Evolutionary conservation across 2,888 invertebrate genomes (phyloP), one percentile per base, ranked within the genome.

Genomic region (Drosophila trichaetosa): DNA sequence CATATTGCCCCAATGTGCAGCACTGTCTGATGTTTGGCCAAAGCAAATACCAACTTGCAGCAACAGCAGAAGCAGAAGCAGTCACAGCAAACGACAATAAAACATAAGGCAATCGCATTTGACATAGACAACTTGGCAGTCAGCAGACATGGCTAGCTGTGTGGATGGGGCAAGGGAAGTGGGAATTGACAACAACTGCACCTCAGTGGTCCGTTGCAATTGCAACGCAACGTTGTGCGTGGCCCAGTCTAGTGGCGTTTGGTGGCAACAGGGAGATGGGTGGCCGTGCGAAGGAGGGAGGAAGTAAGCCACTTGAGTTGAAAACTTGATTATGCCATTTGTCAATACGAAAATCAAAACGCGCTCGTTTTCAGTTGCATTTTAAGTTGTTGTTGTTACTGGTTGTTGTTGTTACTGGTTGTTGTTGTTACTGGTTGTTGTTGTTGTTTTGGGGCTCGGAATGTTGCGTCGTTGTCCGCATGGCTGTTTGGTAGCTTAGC

Each of bases 91-190:
- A 62, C 66, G 66, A 57, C 69, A 80, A 85, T 82, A 83, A 80
- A 83, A 72, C 79, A 75, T 68, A 52, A 72, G 57, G 59, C 74
- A 74, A 76, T 72, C 76, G 59, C 82, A 80, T 89, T 80, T 89
- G 85, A 89, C 87, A 87, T 69, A 83, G 87, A 87, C 87, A 82
- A 76, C 69, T 84, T 84, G 86, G 82, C 88, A 73, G 72, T 52
- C 67, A 72, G 51, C 48, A 67, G 81, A 60, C 67, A 31, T 48
- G 42, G 31, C 31, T 31, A 16, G 52, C 16, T 24, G 53, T 18
- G 38, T 4, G 56, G 13, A 33, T 29, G 13, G n/a, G 24, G 18
- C 29, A 11, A 1, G 21, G 24, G 10, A 21, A 24, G 18, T 16
- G 36, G 46, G 7, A 16, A 46, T 16, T 2, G 8, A 46, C 21